Base-by-base conservation (phyloP, 1,140 invertebrate genomes). In the Drosophila aff. region DNA sequence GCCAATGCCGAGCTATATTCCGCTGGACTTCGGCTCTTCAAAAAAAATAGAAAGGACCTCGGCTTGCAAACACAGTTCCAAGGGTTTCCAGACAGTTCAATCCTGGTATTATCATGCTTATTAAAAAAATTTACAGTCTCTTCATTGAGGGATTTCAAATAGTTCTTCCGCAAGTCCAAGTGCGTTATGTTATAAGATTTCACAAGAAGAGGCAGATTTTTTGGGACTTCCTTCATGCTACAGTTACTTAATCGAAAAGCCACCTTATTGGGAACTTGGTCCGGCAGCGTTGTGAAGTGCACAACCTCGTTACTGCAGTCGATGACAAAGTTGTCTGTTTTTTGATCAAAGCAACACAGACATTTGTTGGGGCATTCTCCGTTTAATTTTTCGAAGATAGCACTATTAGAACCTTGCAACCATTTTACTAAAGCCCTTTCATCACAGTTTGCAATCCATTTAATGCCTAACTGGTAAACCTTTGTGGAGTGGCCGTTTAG, bases 51-150 rank as follows among this genome's bases (percentile, higher is more conserved):
- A 26, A 66, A 38, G 6, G 53, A 58, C 10, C 3, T 46, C 43
- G 43, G 4, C 18, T 13, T 44, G 50, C 38, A 65, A 0, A 21
- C 3, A 44, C 43, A 44, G 8, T 4, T 3, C 9, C n/a, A 2
- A 3, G 52, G 62, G 31, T 65, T 65, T 6, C 26, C 21, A 15
- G 58, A 60, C 4, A 60, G 8, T 11, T 60, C 28, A 7, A 47
- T 47, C 9, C 18, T 44, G 18, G 10, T 21, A 0, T 44, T 13
- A 11, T 9, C 5, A 1, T 21, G 4, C 4, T 18, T 5, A 18
- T 18, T 10, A 21, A 3, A 44, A 44, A 10, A 1, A 5, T 28
- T 0, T 28, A 21, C 9, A 11, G 18, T 10, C n/a, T 5, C 9
- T 10, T 18, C 43, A 11, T 44, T 10, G 18, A 44, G 18, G 4